Evolutionary conservation across 2,888 invertebrate genomes (phyloP), one percentile per base, ranked within the genome.

Genomic region (Sphinx pinastri): DNA sequence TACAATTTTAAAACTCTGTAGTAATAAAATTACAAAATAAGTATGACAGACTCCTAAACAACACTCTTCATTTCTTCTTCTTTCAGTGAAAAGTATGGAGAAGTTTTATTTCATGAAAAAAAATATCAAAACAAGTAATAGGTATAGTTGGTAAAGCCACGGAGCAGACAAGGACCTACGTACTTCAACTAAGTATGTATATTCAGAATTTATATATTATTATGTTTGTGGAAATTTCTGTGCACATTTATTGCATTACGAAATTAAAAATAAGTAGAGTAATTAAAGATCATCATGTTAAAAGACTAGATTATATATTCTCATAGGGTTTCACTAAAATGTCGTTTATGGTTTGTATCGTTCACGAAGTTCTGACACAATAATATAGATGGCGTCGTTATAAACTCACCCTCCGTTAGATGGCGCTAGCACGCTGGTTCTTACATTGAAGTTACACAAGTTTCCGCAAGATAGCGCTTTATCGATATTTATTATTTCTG

Each of bases 351-450:
- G 69, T 63, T 55, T 11, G 31, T 63, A 69, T 25, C 55, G 59
- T 38, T 54, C 59, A 72, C 71, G 63, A 68, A 38, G 71, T 75
- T 70, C 67, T 67, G 66, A 68, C 68, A 73, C 73, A 47, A 70
- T 68, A 68, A 68, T 45, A 68, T 67, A 74, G 68, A 70, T 73
- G 72, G 73, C 74, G 54, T 72, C 45, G 71, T 69, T 75, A 76
- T 79, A 75, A 57, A 12, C 10, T 10, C 5, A 12, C 45, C 12
- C 55, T 70, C 12, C 19, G 47, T 57, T 75, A 83, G 83, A 77
- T 80, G 83, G 82, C 83, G 80, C 66, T 76, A 47, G 16, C n/a
- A 59, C 52, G 19, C 13, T 14, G 12, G 19, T 14, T 31, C 19
- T 67, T 3, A 25, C 14, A 38, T 55, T 16, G 31, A 16, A 54